These are phyloP conservation scores for Augochlorella aurata DNA, from an alignment of 2,888 invertebrate species.

Conservation along the genomic window DNA sequence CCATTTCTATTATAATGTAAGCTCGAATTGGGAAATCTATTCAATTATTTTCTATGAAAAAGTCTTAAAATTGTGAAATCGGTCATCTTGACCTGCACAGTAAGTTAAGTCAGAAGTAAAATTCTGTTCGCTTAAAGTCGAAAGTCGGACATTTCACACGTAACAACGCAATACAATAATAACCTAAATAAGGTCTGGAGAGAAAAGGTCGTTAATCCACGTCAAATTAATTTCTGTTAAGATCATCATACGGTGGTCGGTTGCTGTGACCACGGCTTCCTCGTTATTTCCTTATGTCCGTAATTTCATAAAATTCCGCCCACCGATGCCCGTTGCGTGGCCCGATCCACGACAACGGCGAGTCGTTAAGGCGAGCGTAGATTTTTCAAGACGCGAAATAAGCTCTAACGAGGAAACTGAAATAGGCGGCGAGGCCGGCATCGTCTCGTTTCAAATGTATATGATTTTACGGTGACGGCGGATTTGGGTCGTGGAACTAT, in stretches of 20 bases:
- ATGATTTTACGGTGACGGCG: conserved; percentile 46
- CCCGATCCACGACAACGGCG: not conserved
- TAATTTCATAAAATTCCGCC: not conserved
- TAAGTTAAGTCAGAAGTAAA: no score
- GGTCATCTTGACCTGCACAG: no score
- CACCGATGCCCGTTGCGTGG: not conserved
- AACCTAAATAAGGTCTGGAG: not conserved
- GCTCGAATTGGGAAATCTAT: no score
- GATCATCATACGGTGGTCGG: not conserved
- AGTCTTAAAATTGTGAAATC: no score
- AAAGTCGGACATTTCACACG: no score
- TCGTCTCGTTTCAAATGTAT: conserved; percentile 15
- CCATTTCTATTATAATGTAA: no score
- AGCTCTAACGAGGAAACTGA: not conserved
- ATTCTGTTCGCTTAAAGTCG: no score
- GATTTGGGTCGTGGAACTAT: conserved; percentile 53
- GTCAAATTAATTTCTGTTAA: not conserved
- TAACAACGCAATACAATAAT: no score
- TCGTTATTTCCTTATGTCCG: not conserved
- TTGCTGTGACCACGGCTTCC: not conserved
- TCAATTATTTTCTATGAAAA: no score
- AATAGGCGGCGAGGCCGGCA: not conserved
- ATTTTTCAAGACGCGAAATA: conserved; percentile 5
- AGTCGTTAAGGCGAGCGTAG: conserved; percentile 1
- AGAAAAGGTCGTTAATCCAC: not conserved